Evolutionary conservation across 2,888 invertebrate genomes (phyloP).

Genomic region (Eupithecia pulchellata): DNA sequence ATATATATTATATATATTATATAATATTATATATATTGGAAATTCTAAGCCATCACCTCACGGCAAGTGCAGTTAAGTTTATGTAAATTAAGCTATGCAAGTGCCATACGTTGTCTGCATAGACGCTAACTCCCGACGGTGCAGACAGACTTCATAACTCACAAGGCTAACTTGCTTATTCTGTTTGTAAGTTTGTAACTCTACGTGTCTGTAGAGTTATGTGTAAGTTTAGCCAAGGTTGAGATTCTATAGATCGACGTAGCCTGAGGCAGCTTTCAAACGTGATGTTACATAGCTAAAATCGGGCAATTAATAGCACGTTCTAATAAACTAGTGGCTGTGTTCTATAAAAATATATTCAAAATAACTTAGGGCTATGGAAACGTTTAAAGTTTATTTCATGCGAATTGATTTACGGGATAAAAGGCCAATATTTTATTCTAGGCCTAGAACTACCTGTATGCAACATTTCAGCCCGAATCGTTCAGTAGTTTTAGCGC

Average conservation of each 20-base stretch:
- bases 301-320: background rate
- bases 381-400: too few species aligned
- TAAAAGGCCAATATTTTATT: too few species aligned
- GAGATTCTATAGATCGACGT: background rate
- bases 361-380: too few species aligned
- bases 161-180: conserved; percentile 2
- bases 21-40: too few species aligned
- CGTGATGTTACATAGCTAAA: background rate
- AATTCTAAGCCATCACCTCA: background rate
- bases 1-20: too few species aligned
- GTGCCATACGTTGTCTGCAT: conserved; percentile 1
- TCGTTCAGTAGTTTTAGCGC: too few species aligned
- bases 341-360: too few species aligned
- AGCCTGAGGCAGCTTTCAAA: background rate
- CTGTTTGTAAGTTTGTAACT: background rate
- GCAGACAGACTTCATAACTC: background rate
- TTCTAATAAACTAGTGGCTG: background rate
- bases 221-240: background rate
- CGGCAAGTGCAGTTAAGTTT: background rate
- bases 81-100: background rate
- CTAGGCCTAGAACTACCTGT: too few species aligned
- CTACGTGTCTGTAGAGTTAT: background rate
- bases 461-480: too few species aligned
- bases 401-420: too few species aligned
- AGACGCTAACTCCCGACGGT: background rate